Evolutionary conservation across 2,113 vertebrate species (phyloP).

Genomic region (Balaenoptera acutorostrata): DNA sequence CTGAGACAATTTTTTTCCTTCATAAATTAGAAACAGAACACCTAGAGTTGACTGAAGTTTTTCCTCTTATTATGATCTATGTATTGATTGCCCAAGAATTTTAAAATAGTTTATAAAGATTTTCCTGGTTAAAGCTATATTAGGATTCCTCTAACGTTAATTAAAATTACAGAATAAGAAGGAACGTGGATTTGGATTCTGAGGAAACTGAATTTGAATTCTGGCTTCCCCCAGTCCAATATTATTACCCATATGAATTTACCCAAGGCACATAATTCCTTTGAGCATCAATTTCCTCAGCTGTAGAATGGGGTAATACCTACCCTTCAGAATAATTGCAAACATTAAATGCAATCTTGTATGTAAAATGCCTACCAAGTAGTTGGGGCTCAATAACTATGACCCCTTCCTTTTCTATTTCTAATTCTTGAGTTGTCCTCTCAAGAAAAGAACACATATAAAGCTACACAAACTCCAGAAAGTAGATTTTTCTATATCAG

Average conservation of each 20-base stretch:
- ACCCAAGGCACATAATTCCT: not conserved
- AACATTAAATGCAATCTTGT: not conserved
- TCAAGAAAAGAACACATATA: not conserved
- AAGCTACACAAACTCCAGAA: not conserved
- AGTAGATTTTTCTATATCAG: not conserved
- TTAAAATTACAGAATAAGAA: not conserved
- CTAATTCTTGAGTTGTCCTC: not conserved
- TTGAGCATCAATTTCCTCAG: not conserved
- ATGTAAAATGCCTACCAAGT: not conserved
- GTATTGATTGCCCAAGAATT: not conserved
- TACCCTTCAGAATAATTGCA: not conserved
- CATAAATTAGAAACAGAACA: not conserved
- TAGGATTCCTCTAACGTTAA: not conserved
- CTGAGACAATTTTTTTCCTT: not conserved
- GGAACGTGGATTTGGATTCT: not conserved
- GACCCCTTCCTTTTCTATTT: not conserved
- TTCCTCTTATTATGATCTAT: not conserved
- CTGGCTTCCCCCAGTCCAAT: not conserved
- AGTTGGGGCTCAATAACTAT: not conserved
- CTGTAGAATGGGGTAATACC: not conserved
- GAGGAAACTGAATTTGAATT: not conserved
- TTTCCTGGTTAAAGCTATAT: not conserved
- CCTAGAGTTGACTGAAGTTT: not conserved
- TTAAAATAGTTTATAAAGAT: not conserved
- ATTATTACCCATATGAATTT: not conserved